Conservation (phyloP, 2,797 vertebrate genomes). For the Botia kubotai region DNA sequence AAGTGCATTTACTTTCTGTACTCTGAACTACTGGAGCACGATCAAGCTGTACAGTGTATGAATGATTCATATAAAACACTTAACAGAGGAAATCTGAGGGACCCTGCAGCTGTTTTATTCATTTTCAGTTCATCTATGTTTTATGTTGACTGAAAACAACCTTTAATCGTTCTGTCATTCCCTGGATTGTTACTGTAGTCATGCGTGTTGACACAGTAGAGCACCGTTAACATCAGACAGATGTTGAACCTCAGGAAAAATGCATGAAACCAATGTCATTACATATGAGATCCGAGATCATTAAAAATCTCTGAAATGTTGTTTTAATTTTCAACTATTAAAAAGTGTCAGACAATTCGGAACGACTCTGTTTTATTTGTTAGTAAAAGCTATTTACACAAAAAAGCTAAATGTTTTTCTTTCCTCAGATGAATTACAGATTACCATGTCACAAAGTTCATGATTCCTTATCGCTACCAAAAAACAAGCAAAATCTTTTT, state of each 20-base stretch:
- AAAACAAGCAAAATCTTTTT: background rate
- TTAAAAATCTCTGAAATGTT: constrained; percentile 40
- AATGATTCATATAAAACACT: background rate
- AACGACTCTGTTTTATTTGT: constrained; percentile 11
- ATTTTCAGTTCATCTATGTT: background rate
- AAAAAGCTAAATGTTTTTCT: background rate
- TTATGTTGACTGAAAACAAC: constrained; percentile 12
- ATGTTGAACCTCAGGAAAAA: constrained; percentile 63
- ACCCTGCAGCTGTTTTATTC: constrained; percentile 32
- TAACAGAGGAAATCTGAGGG: background rate
- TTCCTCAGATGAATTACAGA: constrained; percentile 14
- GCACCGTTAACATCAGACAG: constrained; percentile 20
- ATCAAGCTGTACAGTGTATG: background rate
- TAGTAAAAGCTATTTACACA: constrained; percentile 61
- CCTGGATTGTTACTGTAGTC: constrained; percentile 28
- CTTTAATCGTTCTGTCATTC: constrained; percentile 15
- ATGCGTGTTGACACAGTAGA: constrained; percentile 19
- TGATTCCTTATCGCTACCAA: background rate
- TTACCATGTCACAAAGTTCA: constrained; percentile 10
- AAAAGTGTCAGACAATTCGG: background rate
- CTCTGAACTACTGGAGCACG: background rate
- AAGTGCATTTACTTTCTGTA: constrained; percentile 55
- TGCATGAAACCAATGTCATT: constrained; percentile 19
- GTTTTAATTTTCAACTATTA: background rate
- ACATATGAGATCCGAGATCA: constrained; percentile 20